phyloP scores from a whole-genome alignment of 2,113 vertebrate genomes.

The Oreochromis spilurus region DNA sequence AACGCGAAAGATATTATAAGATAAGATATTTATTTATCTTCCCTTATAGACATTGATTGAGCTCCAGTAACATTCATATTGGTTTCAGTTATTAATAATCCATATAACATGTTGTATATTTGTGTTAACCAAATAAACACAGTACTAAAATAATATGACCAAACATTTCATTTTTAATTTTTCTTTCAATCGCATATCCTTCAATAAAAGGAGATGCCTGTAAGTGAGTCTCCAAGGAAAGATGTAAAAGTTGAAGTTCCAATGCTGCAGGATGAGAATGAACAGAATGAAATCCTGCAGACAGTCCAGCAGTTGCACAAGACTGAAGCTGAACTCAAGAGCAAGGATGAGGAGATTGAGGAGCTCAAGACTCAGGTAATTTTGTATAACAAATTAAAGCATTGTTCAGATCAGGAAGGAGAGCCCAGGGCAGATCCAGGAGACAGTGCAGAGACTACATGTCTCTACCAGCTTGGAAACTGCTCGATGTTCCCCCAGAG shows the following conservation, averaged over 20 bases:
- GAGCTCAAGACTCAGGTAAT: not conserved
- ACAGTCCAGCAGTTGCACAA: not conserved
- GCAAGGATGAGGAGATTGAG: not conserved
- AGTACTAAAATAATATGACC: not conserved
- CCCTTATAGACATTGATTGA: not conserved
- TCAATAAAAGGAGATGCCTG: not conserved
- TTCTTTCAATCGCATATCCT: not conserved
- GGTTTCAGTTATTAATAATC: not conserved
- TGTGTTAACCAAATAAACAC: not conserved
- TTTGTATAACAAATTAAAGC: not conserved
- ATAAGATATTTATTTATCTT: not conserved
- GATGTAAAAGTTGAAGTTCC: not conserved
- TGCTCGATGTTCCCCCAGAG: accelerated
- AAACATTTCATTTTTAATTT: not conserved
- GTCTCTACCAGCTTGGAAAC: not conserved
- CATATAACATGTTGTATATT: not conserved
- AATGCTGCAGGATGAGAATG: not conserved
- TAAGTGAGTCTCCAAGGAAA: not conserved
- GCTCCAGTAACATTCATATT: not conserved
- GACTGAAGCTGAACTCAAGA: not conserved
- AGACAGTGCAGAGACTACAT: not conserved
- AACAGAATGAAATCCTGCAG: not conserved
- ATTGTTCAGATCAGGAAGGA: not conserved
- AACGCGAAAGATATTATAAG: not conserved
- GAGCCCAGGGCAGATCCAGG: not conserved